A percentile compares a stretch with the other conserved stretches of the same genome.
phyloP scores from a whole-genome alignment of 2,113 vertebrate species.

The Crypturellus undulatus region DNA sequence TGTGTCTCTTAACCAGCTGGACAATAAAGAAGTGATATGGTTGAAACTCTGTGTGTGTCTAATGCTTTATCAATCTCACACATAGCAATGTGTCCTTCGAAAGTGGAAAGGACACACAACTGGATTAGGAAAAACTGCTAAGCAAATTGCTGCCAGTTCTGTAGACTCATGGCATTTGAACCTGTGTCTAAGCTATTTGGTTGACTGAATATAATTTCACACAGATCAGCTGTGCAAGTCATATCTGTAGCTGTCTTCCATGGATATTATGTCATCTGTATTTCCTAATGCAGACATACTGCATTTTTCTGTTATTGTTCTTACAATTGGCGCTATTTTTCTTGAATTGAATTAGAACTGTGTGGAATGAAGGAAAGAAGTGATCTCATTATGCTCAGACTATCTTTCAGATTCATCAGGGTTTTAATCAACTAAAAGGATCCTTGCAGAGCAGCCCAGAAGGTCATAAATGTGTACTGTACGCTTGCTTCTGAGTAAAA shows the following conservation, averaged over 20 bases:
- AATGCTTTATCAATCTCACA: neutral
- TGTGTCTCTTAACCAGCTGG: neutral
- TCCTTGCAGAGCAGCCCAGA: neutral
- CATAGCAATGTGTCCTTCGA: fast-evolving
- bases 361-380: fast-evolving
- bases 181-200: neutral
- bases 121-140: conserved; percentile 5
- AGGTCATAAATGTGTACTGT: too few species aligned
- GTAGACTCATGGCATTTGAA: neutral
- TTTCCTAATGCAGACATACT: neutral
- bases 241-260: neutral
- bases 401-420: neutral
- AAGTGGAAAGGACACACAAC: neutral
- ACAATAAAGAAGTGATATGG: neutral
- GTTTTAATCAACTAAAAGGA: neutral
- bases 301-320: neutral
- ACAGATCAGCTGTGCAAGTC: neutral
- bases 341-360: neutral
- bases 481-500: too few species aligned
- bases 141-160: neutral
- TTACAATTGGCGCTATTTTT: neutral
- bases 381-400: neutral
- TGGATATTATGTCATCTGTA: neutral
- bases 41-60: neutral
- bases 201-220: neutral